Percentiles rank a stretch among this genome's conserved stretches.
Conservation (phyloP, 2,888 invertebrate genomes). For the Sphaerophoria taeniata region DNA sequence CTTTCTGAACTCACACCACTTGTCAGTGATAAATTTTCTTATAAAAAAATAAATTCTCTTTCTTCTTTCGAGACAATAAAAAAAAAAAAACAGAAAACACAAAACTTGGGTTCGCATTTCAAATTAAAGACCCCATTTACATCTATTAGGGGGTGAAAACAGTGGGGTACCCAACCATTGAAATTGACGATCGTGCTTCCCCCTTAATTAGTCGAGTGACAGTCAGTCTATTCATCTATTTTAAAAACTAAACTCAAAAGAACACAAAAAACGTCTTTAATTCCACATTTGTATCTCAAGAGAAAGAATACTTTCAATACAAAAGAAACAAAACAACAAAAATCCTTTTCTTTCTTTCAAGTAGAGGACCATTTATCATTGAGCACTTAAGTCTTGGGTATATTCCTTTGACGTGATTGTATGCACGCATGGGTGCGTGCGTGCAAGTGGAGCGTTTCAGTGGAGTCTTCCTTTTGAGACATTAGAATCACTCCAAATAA, state of each 20-base stretch:
- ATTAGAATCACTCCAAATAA: conserved; percentile 23
- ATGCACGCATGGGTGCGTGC: not conserved
- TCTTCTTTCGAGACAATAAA: not conserved
- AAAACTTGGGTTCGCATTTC: conserved; percentile 42
- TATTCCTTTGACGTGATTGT: conserved; percentile 18
- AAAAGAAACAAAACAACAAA: conserved; percentile 5
- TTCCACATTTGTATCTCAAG: conserved; percentile 27
- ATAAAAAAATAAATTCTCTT: conserved; percentile 11
- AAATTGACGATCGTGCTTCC: conserved; percentile 54
- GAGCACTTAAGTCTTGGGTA: conserved; percentile 30
- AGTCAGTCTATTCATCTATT: conserved; percentile 9
- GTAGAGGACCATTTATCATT: conserved; percentile 34
- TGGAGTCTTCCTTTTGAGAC: conserved; percentile 10
- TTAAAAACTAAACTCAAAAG: conserved; percentile 1
- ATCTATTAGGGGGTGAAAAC: conserved; percentile 45
- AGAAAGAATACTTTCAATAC: conserved; percentile 2
- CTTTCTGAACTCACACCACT: conserved; percentile 24
- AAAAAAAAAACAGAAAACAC: not conserved
- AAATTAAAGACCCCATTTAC: conserved; percentile 46
- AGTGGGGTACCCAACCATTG: conserved; percentile 46
- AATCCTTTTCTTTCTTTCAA: conserved; percentile 49
- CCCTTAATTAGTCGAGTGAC: conserved; percentile 42
- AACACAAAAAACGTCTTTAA: not conserved
- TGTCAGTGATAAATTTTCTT: conserved; percentile 18
- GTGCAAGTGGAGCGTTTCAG: conserved; percentile 20